phyloP scores from a whole-genome alignment of 2,888 invertebrate genomes.

The Agrotis puta region DNA sequence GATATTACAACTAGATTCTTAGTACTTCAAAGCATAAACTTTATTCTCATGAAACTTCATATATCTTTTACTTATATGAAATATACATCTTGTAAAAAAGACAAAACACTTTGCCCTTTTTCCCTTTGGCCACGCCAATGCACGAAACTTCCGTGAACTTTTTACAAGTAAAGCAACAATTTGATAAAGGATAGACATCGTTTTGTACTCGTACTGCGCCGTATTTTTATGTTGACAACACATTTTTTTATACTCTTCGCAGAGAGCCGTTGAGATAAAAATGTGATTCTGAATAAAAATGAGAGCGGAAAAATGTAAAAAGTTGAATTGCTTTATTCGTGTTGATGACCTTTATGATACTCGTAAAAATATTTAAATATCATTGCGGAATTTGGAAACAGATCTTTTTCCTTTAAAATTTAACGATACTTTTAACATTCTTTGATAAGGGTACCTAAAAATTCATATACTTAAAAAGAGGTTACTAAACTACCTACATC shows the following conservation, averaged over 20 bases:
- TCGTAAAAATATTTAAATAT: conserved; percentile 5
- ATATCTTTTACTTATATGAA: conserved; percentile 51
- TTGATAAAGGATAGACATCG: conserved; percentile 37
- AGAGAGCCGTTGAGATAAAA: conserved; percentile 25
- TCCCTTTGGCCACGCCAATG: conserved; percentile 59
- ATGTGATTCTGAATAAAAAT: conserved; percentile 3
- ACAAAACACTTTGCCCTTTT: conserved; percentile 66
- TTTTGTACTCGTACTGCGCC: conserved; percentile 15
- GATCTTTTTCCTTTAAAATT: not conserved
- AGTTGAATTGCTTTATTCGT: conserved; percentile 1
- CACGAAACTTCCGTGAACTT: conserved; percentile 53
- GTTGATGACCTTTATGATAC: not conserved
- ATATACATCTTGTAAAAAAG: conserved; percentile 64
- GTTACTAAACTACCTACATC: not conserved
- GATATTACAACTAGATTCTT: not conserved
- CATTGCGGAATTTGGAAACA: not conserved
- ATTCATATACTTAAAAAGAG: not conserved
- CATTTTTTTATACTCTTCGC: conserved; percentile 15
- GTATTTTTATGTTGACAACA: conserved; percentile 14
- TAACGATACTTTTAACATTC: too few species aligned
- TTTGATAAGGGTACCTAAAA: not conserved
- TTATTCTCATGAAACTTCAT: conserved; percentile 54
- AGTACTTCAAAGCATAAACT: conserved; percentile 38
- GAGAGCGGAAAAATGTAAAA: conserved; percentile 4
- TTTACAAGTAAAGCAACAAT: conserved; percentile 51